Conservation (phyloP, 2,113 vertebrate species). For the Psittacara wagleri region DNA sequence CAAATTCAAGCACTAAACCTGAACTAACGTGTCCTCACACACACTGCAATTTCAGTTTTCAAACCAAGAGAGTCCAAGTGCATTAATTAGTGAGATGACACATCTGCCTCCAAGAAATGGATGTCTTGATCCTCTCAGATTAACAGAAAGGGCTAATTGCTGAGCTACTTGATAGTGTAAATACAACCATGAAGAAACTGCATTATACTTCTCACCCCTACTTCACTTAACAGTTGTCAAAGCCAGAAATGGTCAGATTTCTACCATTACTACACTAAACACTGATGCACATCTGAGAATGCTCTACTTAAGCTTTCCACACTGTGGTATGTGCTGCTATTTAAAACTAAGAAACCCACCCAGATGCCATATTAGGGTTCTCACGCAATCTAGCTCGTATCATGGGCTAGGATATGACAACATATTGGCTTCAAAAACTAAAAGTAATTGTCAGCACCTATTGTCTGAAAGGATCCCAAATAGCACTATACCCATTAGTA, state of each 20-base stretch:
- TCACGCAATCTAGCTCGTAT: rapidly evolving
- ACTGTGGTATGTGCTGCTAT: too few species aligned
- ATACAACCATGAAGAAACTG: not conserved
- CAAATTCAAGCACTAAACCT: not conserved
- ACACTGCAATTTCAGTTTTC: not conserved
- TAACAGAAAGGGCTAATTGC: not conserved
- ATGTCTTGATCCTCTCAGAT: not conserved
- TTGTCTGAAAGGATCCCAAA: not conserved
- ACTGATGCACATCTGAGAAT: rapidly evolving
- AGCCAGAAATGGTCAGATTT: rapidly evolving
- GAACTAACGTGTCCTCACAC: not conserved
- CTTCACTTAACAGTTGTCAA: not conserved
- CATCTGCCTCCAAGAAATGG: not conserved
- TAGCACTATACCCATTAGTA: rapidly evolving
- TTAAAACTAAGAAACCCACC: not conserved
- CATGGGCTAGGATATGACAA: not conserved
- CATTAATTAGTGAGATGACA: not conserved
- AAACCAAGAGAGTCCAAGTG: not conserved
- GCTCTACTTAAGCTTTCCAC: too few species aligned
- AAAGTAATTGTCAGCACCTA: not conserved
- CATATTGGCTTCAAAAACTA: not conserved
- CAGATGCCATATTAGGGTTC: not conserved
- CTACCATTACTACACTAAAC: not conserved
- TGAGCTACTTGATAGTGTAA: not conserved
- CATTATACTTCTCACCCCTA: not conserved